Percentiles rank a stretch among this genome's conserved stretches.
phyloP scores from a whole-genome alignment of 2,797 vertebrate species.

The Muraenolepis orangiensis region DNA sequence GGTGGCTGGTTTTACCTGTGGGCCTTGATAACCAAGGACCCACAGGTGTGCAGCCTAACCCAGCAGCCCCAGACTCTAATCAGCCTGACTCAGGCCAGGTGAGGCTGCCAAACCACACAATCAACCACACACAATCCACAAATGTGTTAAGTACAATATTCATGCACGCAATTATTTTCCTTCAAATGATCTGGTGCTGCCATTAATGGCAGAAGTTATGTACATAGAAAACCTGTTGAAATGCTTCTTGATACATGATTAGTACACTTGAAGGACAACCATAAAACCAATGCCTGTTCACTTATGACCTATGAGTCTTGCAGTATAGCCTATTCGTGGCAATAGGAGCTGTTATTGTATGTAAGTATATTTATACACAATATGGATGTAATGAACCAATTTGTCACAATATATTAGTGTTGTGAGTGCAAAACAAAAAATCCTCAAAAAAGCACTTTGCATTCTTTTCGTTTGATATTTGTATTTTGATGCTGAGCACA shows the following conservation, averaged over 20 bases:
- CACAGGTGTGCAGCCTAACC: no score
- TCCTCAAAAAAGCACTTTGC: neutral
- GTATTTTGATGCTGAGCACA: neutral
- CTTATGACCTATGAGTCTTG: neutral
- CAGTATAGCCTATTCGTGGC: neutral
- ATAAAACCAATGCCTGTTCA: neutral
- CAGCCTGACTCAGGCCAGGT: no score
- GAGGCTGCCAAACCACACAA: no score
- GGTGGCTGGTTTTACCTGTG: no score
- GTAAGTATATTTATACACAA: neutral
- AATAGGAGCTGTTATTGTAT: neutral
- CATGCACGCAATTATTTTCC: neutral
- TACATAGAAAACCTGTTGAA: neutral
- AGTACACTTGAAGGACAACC: neutral
- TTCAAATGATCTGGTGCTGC: neutral
- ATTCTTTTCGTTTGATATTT: neutral
- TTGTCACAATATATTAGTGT: neutral
- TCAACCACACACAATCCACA: no score
- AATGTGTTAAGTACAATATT: no score
- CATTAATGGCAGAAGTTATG: neutral
- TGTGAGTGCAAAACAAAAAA: neutral
- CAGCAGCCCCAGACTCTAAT: no score
- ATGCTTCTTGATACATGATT: neutral
- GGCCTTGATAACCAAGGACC: no score
- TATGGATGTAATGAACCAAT: neutral